These are phyloP conservation scores for Gnathonemus echidnorhynchus DNA, from an alignment of 2,113 vertebrate genomes.

Conservation along the genomic window DNA sequence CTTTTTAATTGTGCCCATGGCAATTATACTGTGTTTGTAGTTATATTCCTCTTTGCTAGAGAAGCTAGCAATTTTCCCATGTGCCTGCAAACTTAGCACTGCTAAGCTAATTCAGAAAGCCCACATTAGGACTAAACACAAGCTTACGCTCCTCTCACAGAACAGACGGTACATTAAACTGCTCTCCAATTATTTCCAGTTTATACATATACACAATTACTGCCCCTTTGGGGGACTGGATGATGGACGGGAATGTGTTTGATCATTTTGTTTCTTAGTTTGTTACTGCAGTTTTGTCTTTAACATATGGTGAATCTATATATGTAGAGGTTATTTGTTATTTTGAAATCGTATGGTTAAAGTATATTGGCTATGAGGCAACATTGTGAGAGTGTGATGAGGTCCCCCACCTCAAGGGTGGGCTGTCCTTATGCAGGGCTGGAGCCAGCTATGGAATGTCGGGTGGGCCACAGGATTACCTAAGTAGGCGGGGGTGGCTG, in stretches of 20 bases:
- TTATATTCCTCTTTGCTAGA: conserved; percentile 83
- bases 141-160: conserved; percentile 73
- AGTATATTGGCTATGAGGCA: background rate
- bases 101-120: conserved; percentile 85
- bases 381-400: background rate
- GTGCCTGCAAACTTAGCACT: conserved; percentile 81
- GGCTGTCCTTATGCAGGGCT: background rate
- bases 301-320: background rate
- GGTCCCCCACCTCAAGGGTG: background rate
- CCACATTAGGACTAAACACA: conserved; percentile 78
- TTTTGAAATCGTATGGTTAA: background rate
- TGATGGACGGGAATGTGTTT: conserved; percentile 61
- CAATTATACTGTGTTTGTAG: conserved; percentile 97
- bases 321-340: background rate
- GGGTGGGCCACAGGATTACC: background rate
- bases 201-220: conserved; percentile 69
- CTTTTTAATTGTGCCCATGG: conserved; percentile 95
- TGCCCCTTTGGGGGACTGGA: conserved; percentile 60
- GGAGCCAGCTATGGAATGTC: background rate
- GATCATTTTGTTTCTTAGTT: conserved; percentile 35
- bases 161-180: conserved; percentile 92
- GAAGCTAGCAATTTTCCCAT: conserved; percentile 88
- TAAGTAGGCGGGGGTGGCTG: background rate
- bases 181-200: conserved; percentile 82
- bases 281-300: background rate